These are phyloP conservation scores for Platyrinchus mystaceus DNA, from an alignment of 2,797 vertebrate species.

Conservation along the genomic window DNA sequence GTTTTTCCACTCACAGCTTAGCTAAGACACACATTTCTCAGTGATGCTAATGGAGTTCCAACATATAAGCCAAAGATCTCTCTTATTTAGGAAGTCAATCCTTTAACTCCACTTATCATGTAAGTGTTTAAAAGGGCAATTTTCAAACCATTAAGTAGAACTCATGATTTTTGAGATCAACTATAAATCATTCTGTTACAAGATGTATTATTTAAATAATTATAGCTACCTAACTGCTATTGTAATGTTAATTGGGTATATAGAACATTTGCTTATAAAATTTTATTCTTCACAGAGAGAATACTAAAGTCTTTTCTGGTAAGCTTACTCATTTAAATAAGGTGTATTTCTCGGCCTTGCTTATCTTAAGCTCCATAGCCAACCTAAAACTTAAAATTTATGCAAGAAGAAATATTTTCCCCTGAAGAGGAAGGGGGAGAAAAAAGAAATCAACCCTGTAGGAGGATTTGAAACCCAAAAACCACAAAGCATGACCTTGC, in stretches of 20 bases:
- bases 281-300: slow-evolving; percentile 27
- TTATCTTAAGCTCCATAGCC: neutral
- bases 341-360: neutral
- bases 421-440: neutral
- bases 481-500: neutral
- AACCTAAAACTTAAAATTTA: neutral
- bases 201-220: neutral
- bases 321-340: slow-evolving; percentile 19
- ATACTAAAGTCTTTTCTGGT: neutral
- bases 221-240: neutral
- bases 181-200: neutral
- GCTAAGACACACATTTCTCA: neutral
- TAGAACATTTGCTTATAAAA: slow-evolving; percentile 17
- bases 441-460: neutral
- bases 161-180: neutral
- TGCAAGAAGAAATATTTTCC: neutral
- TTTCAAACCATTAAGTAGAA: neutral
- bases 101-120: neutral
- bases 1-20: neutral
- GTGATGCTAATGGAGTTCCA: neutral
- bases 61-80: neutral
- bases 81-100: neutral
- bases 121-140: neutral
- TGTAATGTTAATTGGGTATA: slow-evolving; percentile 7
- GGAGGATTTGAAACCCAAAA: neutral